phyloP scores from a whole-genome alignment of 2,797 vertebrate genomes.

The Phrynocephalus guinanensis region DNA sequence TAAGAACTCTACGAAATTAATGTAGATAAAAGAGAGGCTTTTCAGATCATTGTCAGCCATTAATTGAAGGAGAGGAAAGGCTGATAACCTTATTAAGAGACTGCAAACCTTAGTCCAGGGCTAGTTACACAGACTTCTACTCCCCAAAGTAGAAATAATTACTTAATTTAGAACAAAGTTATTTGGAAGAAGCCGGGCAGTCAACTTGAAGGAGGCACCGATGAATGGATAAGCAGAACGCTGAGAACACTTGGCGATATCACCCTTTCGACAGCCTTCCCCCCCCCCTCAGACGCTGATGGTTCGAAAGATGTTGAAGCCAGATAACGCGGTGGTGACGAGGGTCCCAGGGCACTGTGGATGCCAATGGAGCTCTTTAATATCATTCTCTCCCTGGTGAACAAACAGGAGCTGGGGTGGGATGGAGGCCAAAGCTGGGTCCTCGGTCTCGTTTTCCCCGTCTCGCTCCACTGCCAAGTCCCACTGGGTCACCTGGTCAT shows the following conservation, averaged over 20 bases:
- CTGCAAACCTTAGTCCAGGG: neutral
- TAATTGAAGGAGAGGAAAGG: neutral
- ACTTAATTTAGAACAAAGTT: neutral
- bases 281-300: constrained; percentile 82
- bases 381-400: constrained; percentile 92
- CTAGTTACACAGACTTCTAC: neutral
- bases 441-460: constrained; percentile 75
- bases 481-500: constrained; percentile 92
- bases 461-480: constrained; percentile 92
- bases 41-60: neutral
- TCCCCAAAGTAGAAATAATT: neutral
- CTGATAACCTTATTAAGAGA: constrained; percentile 2
- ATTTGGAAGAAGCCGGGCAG: neutral
- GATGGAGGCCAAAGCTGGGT: constrained; percentile 75
- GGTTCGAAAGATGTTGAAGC: constrained; percentile 92
- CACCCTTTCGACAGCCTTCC: neutral
- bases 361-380: constrained; percentile 96
- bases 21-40: neutral
- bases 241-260: no score
- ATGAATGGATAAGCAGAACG: neutral
- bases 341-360: constrained; percentile 88
- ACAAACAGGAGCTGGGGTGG: constrained; percentile 93
- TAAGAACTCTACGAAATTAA: neutral
- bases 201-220: neutral
- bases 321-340: constrained; percentile 87